Percentiles rank a stretch among this genome's conserved stretches.
These are phyloP conservation scores for Pseudomyrmex sp. DNA, from an alignment of 1,140 invertebrate species.

Conservation along the genomic window DNA sequence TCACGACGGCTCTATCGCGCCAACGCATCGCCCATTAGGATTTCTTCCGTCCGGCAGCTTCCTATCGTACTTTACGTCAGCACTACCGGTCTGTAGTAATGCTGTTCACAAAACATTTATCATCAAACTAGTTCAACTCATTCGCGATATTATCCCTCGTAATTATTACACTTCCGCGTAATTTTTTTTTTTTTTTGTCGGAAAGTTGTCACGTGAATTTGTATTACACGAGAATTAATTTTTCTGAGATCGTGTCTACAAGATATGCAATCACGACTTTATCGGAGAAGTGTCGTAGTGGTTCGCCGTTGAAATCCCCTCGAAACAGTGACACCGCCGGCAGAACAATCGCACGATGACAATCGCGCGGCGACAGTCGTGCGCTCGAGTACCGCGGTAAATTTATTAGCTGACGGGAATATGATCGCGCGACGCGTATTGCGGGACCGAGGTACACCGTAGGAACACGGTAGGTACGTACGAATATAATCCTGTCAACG, in stretches of 20 bases:
- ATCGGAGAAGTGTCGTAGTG: neutral
- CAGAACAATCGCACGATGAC: conserved; percentile 65
- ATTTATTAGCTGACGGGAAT: conserved; percentile 82
- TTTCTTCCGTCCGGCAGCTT: conserved; percentile 33
- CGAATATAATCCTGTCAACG: conserved; percentile 84
- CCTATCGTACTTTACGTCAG: conserved; percentile 30
- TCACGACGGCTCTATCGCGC: conserved; percentile 42
- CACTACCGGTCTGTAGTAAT: neutral
- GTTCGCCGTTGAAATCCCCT: conserved; percentile 29
- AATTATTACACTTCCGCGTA: conserved; percentile 4
- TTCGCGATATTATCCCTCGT: neutral
- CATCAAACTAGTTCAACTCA: conserved; percentile 2
- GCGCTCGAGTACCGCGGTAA: conserved; percentile 69
- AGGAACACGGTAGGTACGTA: conserved; percentile 78
- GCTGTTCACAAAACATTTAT: conserved; percentile 17
- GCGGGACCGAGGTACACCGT: conserved; percentile 75
- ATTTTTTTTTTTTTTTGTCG: neutral
- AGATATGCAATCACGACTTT: neutral
- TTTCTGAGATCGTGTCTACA: neutral
- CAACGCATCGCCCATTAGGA: conserved; percentile 56
- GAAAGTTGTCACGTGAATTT: neutral
- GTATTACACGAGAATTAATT: neutral
- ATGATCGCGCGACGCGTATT: conserved; percentile 80
- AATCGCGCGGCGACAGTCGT: conserved; percentile 55
- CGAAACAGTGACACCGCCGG: conserved; percentile 66